phyloP scores from a whole-genome alignment of 2,888 invertebrate species.

The Diarsia brunnea region DNA sequence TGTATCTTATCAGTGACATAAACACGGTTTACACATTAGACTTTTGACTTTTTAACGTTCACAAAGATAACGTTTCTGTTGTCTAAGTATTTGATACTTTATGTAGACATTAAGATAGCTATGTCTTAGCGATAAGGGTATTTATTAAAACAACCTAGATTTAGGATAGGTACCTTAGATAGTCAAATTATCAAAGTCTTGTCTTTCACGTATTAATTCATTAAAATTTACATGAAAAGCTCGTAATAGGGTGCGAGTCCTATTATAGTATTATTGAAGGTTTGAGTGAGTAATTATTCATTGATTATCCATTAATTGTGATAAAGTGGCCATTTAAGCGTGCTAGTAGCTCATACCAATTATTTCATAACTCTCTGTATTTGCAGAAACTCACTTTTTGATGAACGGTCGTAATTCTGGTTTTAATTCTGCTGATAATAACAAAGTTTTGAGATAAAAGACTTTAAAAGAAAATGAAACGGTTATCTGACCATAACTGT shows the following conservation, averaged over 20 bases:
- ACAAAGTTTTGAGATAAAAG: conserved; percentile 44
- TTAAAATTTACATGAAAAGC: conserved; percentile 44
- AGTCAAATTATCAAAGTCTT: not conserved
- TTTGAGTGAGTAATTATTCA: conserved; percentile 58
- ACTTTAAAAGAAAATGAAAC: conserved; percentile 32
- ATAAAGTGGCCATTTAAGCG: conserved; percentile 50
- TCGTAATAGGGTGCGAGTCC: conserved; percentile 30
- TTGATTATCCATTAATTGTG: conserved; percentile 60
- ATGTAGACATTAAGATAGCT: not conserved
- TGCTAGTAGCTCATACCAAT: conserved; percentile 39
- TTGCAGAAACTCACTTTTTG: conserved; percentile 49
- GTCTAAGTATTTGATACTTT: not conserved
- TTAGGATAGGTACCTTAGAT: no score
- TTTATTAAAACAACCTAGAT: not conserved
- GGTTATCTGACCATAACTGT: conserved; percentile 3
- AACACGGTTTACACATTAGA: conserved; percentile 23
- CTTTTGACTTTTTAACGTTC: conserved; percentile 18
- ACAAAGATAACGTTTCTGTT: conserved; percentile 21
- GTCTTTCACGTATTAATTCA: conserved; percentile 30
- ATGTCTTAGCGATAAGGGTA: not conserved
- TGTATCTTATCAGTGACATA: conserved; percentile 38
- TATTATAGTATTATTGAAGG: conserved; percentile 40
- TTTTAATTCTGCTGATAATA: conserved; percentile 48
- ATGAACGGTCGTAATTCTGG: conserved; percentile 41
- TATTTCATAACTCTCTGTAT: conserved; percentile 42